Evolutionary conservation across 2,113 vertebrate genomes (phyloP), one percentile per base, ranked within the genome.

Genomic region (Trogon surrucura): DNA sequence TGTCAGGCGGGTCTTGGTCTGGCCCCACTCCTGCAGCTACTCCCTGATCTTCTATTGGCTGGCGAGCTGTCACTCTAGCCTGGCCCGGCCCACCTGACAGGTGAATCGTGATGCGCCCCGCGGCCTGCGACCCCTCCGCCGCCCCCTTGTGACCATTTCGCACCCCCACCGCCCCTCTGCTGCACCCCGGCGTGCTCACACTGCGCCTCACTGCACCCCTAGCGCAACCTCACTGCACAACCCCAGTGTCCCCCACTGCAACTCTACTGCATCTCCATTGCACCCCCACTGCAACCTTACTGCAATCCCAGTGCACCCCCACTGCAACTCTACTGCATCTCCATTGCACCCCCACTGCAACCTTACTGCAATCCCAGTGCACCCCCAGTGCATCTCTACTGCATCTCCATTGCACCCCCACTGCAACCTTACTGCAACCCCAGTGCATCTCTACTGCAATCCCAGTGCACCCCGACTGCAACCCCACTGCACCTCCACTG

Each of bases 11-110:
- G 36, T 36, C 36, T 36, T 4, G 0, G 0, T 0, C 1, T 16
- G 32, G 3, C 54, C 15, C 23, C 38, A n/a, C 57, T 30, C 3
- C 0, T 8, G 1, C 3, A 4, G 0, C 11, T 0, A 11, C 3
- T 27, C 15, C 5, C 16, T n/a, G 58, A 4, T 7, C 26, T 29
- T 0, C 30, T 70, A 80, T 70, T 88, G 74, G 80, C 1, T 36
- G 3, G 3, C 2, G 30, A 23, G n/a, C 13, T 80, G 69, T 65
- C 69, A 23, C n/a, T 85, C 62, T 7, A 6, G 3, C 0, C 21
- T 18, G 30, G 13, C 11, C 44, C 1, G 8, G 54, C 6, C 22
- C 11, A 0, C 22, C 1, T 0, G 8, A 26, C 2, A 3, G 9
- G 10, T 17, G 51, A 2, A 0, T 13, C 19, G 36, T 16, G 10